phyloP scores from a whole-genome alignment of 2,888 invertebrate genomes.

The Ecdyonurus torrentis region DNA sequence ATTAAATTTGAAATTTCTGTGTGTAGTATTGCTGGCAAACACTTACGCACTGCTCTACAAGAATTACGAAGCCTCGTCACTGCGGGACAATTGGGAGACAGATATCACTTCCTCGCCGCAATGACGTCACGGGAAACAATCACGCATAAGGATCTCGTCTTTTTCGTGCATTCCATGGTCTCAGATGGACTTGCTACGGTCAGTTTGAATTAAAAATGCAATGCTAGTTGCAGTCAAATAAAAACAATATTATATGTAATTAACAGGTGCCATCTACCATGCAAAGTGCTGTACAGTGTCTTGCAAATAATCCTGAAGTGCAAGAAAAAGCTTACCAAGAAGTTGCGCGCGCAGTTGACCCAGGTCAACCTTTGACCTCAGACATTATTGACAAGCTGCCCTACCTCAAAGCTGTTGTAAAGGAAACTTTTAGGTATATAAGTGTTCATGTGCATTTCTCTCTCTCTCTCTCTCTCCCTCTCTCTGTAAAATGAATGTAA shows the following conservation, averaged over 20 bases:
- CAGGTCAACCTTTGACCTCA: constrained; percentile 17
- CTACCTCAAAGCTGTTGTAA: constrained; percentile 26
- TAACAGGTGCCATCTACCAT: constrained; percentile 24
- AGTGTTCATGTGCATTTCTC: too few relatives aligned
- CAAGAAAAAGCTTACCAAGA: constrained; percentile 23
- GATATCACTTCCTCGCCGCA: constrained; percentile 26
- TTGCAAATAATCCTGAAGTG: constrained; percentile 20
- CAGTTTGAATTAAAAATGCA: constrained; percentile 12
- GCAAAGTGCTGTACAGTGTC: constrained; percentile 21
- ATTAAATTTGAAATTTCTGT: background rate
- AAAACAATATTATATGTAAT: background rate
- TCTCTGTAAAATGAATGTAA: background rate
- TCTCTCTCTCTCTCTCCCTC: too few relatives aligned
- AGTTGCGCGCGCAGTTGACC: constrained; percentile 14
- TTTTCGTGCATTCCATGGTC: constrained; percentile 29
- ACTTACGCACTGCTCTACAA: constrained; percentile 20
- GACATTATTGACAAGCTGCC: constrained; percentile 19
- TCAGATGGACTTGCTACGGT: constrained; percentile 32
- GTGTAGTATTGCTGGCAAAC: constrained; percentile 4
- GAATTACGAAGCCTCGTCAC: constrained; percentile 21
- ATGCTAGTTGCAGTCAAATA: too few relatives aligned
- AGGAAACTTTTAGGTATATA: constrained; percentile 25
- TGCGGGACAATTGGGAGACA: constrained; percentile 19
- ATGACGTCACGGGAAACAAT: constrained; percentile 25
- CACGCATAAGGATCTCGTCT: constrained; percentile 25